Conservation (phyloP, 2,797 vertebrate genomes). For the Trachops cirrhosus region DNA sequence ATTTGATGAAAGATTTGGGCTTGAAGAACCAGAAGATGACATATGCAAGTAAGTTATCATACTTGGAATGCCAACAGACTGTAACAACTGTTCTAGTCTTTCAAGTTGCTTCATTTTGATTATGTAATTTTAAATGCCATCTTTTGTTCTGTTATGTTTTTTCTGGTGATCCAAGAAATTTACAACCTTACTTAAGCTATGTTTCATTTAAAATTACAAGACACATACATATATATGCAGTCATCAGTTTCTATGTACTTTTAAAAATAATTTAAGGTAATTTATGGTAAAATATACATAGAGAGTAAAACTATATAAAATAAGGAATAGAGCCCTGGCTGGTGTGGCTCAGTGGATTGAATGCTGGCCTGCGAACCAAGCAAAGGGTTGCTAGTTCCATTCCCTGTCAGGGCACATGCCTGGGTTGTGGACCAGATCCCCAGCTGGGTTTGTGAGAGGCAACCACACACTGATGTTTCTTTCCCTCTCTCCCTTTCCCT, state of each 20-base stretch:
- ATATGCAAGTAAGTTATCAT: constrained; percentile 95
- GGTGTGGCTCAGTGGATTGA: no score
- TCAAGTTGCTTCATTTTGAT: neutral
- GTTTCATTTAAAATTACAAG: neutral
- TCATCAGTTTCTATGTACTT: neutral
- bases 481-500: no score
- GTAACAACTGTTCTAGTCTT: neutral
- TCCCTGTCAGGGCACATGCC: no score
- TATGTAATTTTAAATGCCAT: neutral
- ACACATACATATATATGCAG: neutral
- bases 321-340: neutral
- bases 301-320: neutral
- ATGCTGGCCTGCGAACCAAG: no score
- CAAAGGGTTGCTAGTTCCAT: no score
- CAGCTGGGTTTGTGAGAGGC: no score
- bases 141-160: constrained; percentile 8
- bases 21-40: constrained; percentile 97
- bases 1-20: constrained; percentile 95
- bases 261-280: neutral
- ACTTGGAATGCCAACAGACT: neutral
- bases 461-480: no score
- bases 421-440: no score
- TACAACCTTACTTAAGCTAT: neutral
- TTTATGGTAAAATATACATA: neutral
- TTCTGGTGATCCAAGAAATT: neutral